Base-by-base conservation (phyloP, 2,888 invertebrate species). In the Caenorhabditis sulstoni region DNA sequence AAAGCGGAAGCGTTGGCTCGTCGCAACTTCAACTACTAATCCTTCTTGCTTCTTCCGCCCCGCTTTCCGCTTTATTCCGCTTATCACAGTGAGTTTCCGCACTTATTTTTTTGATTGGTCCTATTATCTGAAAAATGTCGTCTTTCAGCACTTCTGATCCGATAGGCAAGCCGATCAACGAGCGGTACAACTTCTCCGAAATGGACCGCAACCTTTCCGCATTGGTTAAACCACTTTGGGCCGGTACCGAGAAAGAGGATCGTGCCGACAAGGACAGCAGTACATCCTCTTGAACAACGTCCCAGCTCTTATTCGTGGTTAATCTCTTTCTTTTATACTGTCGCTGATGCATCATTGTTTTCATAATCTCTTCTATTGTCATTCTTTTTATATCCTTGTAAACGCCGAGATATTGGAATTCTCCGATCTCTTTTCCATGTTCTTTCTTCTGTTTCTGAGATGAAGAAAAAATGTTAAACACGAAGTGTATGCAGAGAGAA, bases 21-120 rank as follows among this genome's bases (percentile, higher is more conserved):
- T 22, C 78, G 88, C 57, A 81, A 87, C 61, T 88, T 88, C 81
- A 87, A 88, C 74, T 88, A 88, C 68, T 87, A 79, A 73, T 70
- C 61, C 65, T 79, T 62, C 65, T 65, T 74, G 68, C 53, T 45
- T 35, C 65, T 65, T 62, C 59, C 53, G 57, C 50, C 35, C 41
- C 61, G 66, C 64, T 70, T 78, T 62, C 58, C 45, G 64, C 67
- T 78, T 67, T 45, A 61, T 65, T 73, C 53, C 45, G 66, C 74
- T 66, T 66, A 66, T 74, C 66, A 74, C 66, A 66, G 74, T 74
- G 74, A 74, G 74, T 74, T 66, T 66, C 23, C 45, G 61, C 53
- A 53, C 47, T n/a, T n/a, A 35, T 35, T 44, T 20, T 20, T 50
- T n/a, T 18, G n/a, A n/a, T n/a, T n/a, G n/a, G n/a, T n/a, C n/a